phyloP scores from a whole-genome alignment of 2,888 invertebrate genomes.

The Caradrina clavipalpis region DNA sequence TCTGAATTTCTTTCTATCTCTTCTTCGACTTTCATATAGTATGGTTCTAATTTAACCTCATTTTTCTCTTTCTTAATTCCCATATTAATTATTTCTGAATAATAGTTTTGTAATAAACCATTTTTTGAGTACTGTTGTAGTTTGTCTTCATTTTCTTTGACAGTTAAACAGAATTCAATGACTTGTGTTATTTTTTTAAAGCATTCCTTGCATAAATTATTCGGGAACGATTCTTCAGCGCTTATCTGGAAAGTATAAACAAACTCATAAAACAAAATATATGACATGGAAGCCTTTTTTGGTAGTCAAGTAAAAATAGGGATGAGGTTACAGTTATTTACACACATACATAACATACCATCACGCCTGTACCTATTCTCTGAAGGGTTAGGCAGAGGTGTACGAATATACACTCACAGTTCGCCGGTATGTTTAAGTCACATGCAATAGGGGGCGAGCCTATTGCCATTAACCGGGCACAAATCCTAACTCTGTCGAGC shows the following conservation, averaged over 20 bases:
- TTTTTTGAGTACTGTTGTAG: slow-evolving; percentile 61
- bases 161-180: slow-evolving; percentile 64
- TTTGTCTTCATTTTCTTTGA: slow-evolving; percentile 71
- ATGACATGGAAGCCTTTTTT: too few relatives aligned
- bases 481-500: too few relatives aligned
- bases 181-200: slow-evolving; percentile 69
- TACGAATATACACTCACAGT: too few relatives aligned
- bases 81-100: slow-evolving; percentile 48
- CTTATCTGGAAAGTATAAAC: slow-evolving; percentile 66
- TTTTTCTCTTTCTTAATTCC: slow-evolving; percentile 46
- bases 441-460: too few relatives aligned
- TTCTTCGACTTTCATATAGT: slow-evolving; percentile 18
- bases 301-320: too few relatives aligned
- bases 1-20: neutral
- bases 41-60: slow-evolving; percentile 6
- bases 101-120: slow-evolving; percentile 58
- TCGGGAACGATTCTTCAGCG: slow-evolving; percentile 68
- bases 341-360: too few relatives aligned
- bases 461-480: too few relatives aligned
- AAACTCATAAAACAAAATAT: neutral
- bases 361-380: too few relatives aligned
- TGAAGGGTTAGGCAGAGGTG: too few relatives aligned
- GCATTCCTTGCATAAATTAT: slow-evolving; percentile 72
- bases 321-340: neutral
- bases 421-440: too few relatives aligned